Percentiles rank a stretch among this genome's conserved stretches.
phyloP scores from a whole-genome alignment of 2,888 invertebrate genomes.

The Nephrotoma appendiculata region DNA sequence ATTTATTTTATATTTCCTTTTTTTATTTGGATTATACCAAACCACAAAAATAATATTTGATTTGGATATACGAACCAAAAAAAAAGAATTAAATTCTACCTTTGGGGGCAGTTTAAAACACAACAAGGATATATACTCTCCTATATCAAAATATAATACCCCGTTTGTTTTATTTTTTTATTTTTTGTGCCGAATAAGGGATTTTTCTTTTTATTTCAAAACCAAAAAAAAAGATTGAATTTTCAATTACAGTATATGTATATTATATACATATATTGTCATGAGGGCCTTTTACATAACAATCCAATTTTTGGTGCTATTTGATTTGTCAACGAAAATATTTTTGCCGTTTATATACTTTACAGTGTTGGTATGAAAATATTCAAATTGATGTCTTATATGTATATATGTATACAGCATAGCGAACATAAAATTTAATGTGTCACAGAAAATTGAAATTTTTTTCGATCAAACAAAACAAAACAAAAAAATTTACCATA shows the following conservation, averaged over 20 bases:
- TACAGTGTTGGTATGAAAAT: neutral
- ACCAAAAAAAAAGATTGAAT: neutral
- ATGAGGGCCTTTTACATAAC: neutral
- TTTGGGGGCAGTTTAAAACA: neutral
- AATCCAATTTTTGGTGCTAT: neutral
- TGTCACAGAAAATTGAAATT: neutral
- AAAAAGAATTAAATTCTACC: neutral
- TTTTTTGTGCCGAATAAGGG: neutral
- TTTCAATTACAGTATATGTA: neutral
- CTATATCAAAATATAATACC: neutral
- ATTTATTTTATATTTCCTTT: neutral
- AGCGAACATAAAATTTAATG: neutral
- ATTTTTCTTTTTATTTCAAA: neutral
- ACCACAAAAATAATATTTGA: neutral
- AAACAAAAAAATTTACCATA: neutral
- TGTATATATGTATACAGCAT: neutral
- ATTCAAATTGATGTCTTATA: neutral
- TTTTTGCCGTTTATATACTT: neutral
- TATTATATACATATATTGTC: neutral
- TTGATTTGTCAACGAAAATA: neutral
- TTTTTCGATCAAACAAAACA: neutral
- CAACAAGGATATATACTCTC: neutral
- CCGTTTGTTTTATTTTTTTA: neutral
- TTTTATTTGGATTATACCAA: neutral
- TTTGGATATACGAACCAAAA: neutral